These are phyloP conservation scores for Gisinianus flammeolus DNA, from an alignment of 2,888 invertebrate genomes.

Conservation along the genomic window DNA sequence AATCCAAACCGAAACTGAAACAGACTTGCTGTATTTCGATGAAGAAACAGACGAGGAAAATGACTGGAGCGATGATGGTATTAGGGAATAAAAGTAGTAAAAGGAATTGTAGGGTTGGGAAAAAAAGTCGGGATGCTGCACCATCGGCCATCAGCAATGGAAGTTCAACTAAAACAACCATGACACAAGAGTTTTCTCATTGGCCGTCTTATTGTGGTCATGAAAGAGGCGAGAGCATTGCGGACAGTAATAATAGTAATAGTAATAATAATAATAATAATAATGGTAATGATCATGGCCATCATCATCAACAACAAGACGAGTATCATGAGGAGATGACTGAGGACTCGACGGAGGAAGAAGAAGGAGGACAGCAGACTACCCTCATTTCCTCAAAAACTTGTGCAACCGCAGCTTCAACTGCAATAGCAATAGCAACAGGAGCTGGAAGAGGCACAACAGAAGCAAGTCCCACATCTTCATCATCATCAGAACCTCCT, in stretches of 20 bases:
- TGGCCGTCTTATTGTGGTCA: too few relatives aligned
- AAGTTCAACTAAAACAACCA: too few relatives aligned
- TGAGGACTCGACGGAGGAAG: neutral
- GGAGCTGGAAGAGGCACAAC: neutral
- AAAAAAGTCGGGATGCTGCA: conserved; percentile 5
- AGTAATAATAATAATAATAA: conserved; percentile 20
- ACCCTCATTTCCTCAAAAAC: too few relatives aligned
- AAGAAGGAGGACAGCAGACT: neutral
- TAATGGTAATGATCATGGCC: neutral
- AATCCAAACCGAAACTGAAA: too few relatives aligned
- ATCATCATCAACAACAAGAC: neutral
- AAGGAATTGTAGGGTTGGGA: conserved; percentile 6
- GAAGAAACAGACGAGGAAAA: neutral
- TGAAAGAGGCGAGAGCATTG: too few relatives aligned
- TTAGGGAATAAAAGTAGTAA: neutral
- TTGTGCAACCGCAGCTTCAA: neutral
- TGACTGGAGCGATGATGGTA: neutral
- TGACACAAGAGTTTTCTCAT: too few relatives aligned
- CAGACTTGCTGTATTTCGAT: too few relatives aligned
- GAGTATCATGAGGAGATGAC: neutral
- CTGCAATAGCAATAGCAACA: neutral
- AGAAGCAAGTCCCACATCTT: conserved; percentile 22
- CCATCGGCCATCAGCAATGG: neutral
- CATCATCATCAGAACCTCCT: conserved; percentile 11
- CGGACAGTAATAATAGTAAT: conserved; percentile 4